Base-by-base conservation (phyloP, 2,797 vertebrate genomes). In the Gymnothorax javanicus region DNA sequence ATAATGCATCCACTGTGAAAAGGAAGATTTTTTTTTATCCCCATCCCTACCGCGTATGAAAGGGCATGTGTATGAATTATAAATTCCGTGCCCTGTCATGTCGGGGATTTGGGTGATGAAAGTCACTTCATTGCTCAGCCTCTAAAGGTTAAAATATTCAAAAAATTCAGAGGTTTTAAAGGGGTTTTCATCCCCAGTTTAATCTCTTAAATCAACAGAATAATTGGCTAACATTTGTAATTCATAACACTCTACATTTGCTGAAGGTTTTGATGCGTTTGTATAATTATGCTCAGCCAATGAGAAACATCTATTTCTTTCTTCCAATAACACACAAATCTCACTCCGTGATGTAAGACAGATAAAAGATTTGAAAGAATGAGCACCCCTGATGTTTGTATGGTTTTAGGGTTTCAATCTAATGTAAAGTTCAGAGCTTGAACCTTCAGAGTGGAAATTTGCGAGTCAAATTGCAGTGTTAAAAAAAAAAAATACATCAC, bases 41-140 rank as follows among this genome's bases (percentile, higher is more conserved):
- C 25, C 12, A 71, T 71, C 1, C 25, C 25, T 71, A 71, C 25
- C 4, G 17, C 12, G 69, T 13, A 27, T 71, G 27, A 27, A 33
- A 33, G 69, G 69, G 27, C 69, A 27, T 3, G 25, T 71, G 25
- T 8, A 75, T 64, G 17, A 43, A 43, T 23, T 64, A 12, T 33
- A 15, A 50, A 13, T 77, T 4, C 11, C 11, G 69, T 33, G 69
- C 12, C 13, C 25, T 73, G 15, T 77, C 50, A 43, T 77, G 73
- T 77, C 50, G 73, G 73, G 73, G 25, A 71, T 71, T 71, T 71
- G 69, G 69, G 1, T 43, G 71, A 75, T 77, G 33, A 75, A 75
- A 43, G 71, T 75, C 71, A 43, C 27, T 69, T 25, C n/a, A 69
- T 2, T 69, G 67, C 67, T 25, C 67, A 69, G 67, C 67, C 67